These are phyloP conservation scores for Steinernema scapterisci DNA, from an alignment of 2,888 invertebrate species.

Conservation along the genomic window DNA sequence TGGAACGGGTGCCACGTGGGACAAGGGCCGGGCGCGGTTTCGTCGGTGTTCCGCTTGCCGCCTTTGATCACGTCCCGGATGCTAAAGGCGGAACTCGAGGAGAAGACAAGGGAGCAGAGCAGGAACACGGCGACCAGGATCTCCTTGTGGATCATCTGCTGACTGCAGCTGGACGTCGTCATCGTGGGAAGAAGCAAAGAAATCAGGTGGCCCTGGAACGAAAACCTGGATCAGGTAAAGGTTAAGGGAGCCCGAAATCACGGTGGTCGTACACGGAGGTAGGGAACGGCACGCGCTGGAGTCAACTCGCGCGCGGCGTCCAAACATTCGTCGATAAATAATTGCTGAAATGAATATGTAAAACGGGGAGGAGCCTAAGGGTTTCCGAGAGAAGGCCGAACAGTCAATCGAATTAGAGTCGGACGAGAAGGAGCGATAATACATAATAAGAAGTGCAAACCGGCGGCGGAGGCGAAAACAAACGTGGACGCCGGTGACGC, in stretches of 20 bases:
- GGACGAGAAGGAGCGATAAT: background rate
- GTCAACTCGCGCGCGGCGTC: background rate
- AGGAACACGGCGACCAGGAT: slow-evolving; percentile 16
- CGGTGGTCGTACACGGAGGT: background rate
- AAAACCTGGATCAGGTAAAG: no score
- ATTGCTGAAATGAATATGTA: slow-evolving; percentile 24
- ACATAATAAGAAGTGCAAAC: slow-evolving; percentile 17
- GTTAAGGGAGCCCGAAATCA: no score
- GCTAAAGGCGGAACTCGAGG: slow-evolving; percentile 44
- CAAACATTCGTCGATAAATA: slow-evolving; percentile 22
- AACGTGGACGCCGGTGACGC: background rate
- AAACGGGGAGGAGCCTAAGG: background rate
- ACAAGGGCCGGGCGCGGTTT: slow-evolving; percentile 71
- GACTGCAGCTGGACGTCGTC: background rate
- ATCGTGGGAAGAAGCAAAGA: background rate
- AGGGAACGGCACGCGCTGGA: background rate
- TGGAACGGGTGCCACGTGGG: slow-evolving; percentile 95
- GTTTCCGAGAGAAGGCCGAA: background rate
- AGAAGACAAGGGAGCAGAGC: slow-evolving; percentile 16
- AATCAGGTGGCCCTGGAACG: slow-evolving; percentile 1
- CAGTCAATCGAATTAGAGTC: background rate
- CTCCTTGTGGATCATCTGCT: slow-evolving; percentile 18
- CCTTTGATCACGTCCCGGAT: slow-evolving; percentile 52
- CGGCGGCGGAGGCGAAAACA: background rate
- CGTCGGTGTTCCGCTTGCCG: slow-evolving; percentile 44